These are phyloP conservation scores for Tiaroga cobitis DNA, from an alignment of 2,797 vertebrate genomes.

Conservation along the genomic window DNA sequence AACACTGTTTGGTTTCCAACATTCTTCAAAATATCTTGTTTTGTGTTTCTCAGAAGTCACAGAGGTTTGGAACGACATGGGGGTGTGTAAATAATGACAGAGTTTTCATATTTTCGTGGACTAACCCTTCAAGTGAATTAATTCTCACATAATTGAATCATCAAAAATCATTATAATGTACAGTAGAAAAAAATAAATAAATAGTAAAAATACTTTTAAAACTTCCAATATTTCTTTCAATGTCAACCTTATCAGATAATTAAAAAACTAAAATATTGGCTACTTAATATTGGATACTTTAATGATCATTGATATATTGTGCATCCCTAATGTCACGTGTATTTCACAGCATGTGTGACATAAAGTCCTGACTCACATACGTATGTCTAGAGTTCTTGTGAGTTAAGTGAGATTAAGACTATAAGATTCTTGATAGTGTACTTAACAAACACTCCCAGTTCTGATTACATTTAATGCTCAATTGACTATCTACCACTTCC, in stretches of 20 bases:
- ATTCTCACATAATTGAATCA: background rate
- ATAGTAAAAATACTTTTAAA: background rate
- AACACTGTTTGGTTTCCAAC: background rate
- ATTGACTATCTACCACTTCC: background rate
- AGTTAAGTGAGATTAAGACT: constrained; percentile 12
- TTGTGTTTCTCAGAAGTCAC: background rate
- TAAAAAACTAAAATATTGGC: background rate
- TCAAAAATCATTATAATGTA: background rate
- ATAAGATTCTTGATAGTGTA: background rate
- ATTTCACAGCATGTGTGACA: background rate
- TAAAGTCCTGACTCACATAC: background rate
- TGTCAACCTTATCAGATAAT: background rate
- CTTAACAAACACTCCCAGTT: background rate
- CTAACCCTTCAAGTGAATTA: background rate
- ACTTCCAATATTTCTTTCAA: background rate
- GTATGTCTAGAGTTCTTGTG: background rate
- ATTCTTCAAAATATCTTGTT: background rate
- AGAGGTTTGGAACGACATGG: background rate
- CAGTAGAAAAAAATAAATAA: background rate
- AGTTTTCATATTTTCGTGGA: background rate
- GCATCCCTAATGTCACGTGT: background rate
- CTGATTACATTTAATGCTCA: background rate
- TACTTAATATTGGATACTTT: no score
- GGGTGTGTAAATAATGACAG: background rate
- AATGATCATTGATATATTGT: background rate